Percentiles rank a stretch among this genome's conserved stretches.
These are phyloP conservation scores for Sebastes steindachneri DNA, from an alignment of 2,797 vertebrate genomes.

Conservation along the genomic window DNA sequence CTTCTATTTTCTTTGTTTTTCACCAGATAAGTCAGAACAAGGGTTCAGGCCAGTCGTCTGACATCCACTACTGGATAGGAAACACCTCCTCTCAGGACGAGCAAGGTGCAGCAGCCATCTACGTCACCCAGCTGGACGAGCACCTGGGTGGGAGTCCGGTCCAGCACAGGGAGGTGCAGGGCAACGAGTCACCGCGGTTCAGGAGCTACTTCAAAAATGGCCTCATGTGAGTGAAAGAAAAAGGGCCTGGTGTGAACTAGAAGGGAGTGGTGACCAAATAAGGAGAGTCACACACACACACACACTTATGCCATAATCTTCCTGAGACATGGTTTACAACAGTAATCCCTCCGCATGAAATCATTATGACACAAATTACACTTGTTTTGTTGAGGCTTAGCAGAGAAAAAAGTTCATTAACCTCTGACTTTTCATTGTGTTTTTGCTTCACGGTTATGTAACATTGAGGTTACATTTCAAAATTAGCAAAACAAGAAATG, in stretches of 20 bases:
- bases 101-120: constrained; percentile 89
- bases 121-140: constrained; percentile 87
- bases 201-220: constrained; percentile 91
- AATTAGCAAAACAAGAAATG: not conserved
- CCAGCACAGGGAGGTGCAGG: constrained; percentile 91
- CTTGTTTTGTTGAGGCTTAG: constrained; percentile 39
- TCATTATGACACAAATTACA: constrained; percentile 49
- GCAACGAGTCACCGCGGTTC: constrained; percentile 86
- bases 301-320: constrained; percentile 42
- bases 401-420: constrained; percentile 17
- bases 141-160: constrained; percentile 84
- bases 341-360: constrained; percentile 50
- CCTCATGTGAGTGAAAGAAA: constrained; percentile 85
- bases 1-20: not conserved
- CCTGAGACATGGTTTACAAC: constrained; percentile 35
- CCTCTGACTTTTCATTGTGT: not conserved
- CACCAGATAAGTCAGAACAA: constrained; percentile 66
- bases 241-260: not conserved
- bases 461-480: not conserved
- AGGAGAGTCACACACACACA: not conserved
- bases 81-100: constrained; percentile 88
- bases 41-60: constrained; percentile 63
- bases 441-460: not conserved
- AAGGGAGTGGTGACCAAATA: not conserved
- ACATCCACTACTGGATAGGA: constrained; percentile 94